Evolutionary conservation across 2,888 invertebrate genomes (phyloP).

Genomic region (Scaptodrosophila latifasciaeformis): DNA sequence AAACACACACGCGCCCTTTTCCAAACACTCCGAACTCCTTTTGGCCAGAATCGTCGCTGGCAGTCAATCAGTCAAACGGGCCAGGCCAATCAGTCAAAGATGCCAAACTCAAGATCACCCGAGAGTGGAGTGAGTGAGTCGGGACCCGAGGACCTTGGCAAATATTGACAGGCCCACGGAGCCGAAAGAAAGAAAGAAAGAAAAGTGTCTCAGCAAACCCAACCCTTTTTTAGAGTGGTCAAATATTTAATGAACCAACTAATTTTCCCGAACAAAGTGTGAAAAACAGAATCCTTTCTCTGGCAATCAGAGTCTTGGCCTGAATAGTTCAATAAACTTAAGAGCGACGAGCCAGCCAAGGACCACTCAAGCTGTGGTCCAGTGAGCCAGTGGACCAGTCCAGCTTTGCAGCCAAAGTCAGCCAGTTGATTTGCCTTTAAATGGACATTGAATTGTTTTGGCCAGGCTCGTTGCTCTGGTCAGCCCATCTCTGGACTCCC

Average conservation of each 20-base stretch:
- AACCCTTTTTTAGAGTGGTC: too few species aligned
- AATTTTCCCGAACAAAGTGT: too few species aligned
- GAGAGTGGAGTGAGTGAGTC: too few species aligned
- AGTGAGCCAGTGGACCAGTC: too few species aligned
- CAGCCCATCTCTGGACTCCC: not conserved
- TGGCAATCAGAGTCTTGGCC: not conserved
- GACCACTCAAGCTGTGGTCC: too few species aligned
- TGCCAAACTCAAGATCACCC: slow-evolving; percentile 41
- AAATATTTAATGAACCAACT: too few species aligned
- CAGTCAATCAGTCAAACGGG: slow-evolving; percentile 25
- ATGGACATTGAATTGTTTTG: not conserved
- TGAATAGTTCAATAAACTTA: slow-evolving; percentile 30
- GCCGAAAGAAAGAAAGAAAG: too few species aligned
- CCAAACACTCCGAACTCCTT: not conserved
- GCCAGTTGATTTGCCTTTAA: slow-evolving; percentile 2
- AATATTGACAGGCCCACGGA: slow-evolving; percentile 38
- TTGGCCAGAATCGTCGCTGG: not conserved
- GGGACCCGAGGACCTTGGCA: slow-evolving; percentile 50
- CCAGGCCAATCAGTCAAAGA: slow-evolving; percentile 47
- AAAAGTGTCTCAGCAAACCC: too few species aligned
- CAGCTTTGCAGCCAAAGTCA: not conserved
- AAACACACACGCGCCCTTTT: too few species aligned
- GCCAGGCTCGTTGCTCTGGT: too few species aligned
- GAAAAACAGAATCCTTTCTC: too few species aligned
- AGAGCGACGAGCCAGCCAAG: too few species aligned